Evolutionary conservation across 1,140 invertebrate genomes (phyloP).

Genomic region (Lepidurus packardi): DNA sequence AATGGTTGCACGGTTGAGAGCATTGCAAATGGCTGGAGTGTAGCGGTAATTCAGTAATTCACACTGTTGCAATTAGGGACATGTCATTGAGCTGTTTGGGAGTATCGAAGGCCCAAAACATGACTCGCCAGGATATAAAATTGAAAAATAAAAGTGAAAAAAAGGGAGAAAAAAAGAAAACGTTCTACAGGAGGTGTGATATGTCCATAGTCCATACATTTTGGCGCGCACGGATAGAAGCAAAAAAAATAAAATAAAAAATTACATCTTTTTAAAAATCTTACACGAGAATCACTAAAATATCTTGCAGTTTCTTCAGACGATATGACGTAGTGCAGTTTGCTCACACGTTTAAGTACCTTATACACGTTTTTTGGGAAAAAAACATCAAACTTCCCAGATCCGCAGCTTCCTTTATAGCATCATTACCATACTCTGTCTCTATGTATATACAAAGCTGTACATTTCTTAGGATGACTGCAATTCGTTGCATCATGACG

Average conservation of each 20-base stretch:
- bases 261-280: not conserved
- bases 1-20: not conserved
- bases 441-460: not conserved
- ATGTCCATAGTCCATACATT: not conserved
- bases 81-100: constrained; percentile 4
- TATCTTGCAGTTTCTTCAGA: not conserved
- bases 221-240: not conserved
- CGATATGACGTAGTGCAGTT: not conserved
- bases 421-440: not conserved
- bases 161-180: too few species aligned
- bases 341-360: not conserved
- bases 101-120: not conserved
- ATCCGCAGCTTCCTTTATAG: not conserved
- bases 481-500: not conserved
- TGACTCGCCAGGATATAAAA: not conserved
- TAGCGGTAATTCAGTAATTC: not conserved
- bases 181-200: not conserved
- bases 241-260: not conserved
- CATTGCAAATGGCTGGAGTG: not conserved
- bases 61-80: not conserved
- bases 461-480: not conserved
- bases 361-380: not conserved
- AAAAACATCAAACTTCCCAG: not conserved
- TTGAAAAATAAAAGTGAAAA: not conserved
- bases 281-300: constrained; percentile 5